Base-by-base conservation (phyloP, 1,140 invertebrate species). In the Pissodes strobi region DNA sequence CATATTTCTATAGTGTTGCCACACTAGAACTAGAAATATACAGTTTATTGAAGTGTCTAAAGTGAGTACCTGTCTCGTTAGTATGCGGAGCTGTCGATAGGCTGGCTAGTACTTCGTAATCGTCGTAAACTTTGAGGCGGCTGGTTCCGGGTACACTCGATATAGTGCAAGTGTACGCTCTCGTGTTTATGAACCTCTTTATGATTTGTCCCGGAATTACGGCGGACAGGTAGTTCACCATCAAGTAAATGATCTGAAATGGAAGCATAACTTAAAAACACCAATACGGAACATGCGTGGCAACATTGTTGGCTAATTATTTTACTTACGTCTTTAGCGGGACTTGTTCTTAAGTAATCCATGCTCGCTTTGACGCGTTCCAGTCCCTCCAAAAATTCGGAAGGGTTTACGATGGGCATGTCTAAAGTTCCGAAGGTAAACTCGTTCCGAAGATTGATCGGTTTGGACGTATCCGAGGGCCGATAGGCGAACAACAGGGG, bases 11-110 rank as follows among this genome's bases (percentile, higher is more conserved):
- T n/a, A n/a, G n/a, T n/a, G n/a, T n/a, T n/a, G n/a, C n/a, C n/a
- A n/a, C n/a, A n/a, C n/a, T n/a, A n/a, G n/a, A n/a, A n/a, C n/a
- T n/a, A n/a, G n/a, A n/a, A n/a, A n/a, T n/a, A n/a, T n/a, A n/a
- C n/a, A n/a, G n/a, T n/a, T n/a, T n/a, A n/a, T n/a, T n/a, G n/a
- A n/a, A n/a, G n/a, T n/a, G n/a, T n/a, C n/a, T n/a, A n/a, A n/a
- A n/a, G n/a, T n/a, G n/a, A n/a, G n/a, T 25, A 57, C 55, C 55
- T 17, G 39, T 57, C 8, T 57, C 22, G 17, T 57, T 57, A 6
- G 55, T 13, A 18, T 57, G 19, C 0, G 39, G 19, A 1, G 19
- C 55, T 17, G 2, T 25, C 8, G 41, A 10, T 15, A 57, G 17
- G 12, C 5, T 18, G 9, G 27, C 12, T 15, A 25, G 3, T n/a